Conservation (phyloP, 2,888 invertebrate species). For the Venusia cambrica region DNA sequence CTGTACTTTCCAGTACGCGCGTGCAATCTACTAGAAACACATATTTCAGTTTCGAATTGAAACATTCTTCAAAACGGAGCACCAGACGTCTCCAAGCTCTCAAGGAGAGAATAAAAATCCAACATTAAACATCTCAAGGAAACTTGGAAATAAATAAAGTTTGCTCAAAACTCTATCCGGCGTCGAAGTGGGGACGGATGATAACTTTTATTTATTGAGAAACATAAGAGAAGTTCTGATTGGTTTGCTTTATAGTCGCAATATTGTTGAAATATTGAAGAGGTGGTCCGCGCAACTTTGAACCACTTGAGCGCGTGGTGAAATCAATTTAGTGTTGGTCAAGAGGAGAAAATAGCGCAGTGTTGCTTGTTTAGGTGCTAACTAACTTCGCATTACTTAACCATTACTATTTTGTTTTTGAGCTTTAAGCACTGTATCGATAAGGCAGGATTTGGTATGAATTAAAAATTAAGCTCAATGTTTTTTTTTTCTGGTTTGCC, state of each 20-base stretch:
- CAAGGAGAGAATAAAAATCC: constrained; percentile 51
- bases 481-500: too few species aligned
- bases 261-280: constrained; percentile 13
- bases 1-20: too few species aligned
- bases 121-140: constrained; percentile 64
- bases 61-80: constrained; percentile 45
- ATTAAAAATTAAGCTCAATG: too few species aligned
- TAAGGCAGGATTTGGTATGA: too few species aligned
- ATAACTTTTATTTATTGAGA: constrained; percentile 29
- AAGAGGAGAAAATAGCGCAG: too few species aligned
- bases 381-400: too few species aligned
- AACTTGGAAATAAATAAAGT: constrained; percentile 62
- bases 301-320: not conserved
- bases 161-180: constrained; percentile 42
- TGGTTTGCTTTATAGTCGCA: constrained; percentile 15
- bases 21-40: too few species aligned
- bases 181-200: constrained; percentile 35
- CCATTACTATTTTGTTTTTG: too few species aligned
- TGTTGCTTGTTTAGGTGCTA: too few species aligned
- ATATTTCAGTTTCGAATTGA: constrained; percentile 49
- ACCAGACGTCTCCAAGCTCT: constrained; percentile 36
- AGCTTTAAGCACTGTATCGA: too few species aligned
- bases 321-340: not conserved
- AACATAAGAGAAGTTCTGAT: constrained; percentile 19
- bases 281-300: not conserved